Evolutionary conservation across 2,113 vertebrate species (phyloP), one percentile per base, ranked within the genome.

Genomic region (Brevimyrus niger): DNA sequence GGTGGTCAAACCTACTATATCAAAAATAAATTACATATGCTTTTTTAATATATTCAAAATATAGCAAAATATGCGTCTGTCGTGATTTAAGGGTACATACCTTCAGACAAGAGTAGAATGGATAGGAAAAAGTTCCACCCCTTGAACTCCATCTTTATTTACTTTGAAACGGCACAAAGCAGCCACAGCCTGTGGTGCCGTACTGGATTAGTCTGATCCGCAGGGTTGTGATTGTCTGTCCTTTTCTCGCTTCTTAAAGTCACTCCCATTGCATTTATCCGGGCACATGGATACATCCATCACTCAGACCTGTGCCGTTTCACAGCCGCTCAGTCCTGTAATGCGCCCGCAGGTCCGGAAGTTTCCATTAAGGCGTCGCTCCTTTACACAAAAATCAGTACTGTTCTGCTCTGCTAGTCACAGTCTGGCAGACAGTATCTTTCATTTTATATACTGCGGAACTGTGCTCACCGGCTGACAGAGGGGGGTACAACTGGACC

Each of bases 31-130:
- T 21, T 58, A 31, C 27, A 31, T 21, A 53, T 11, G n/a, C n/a
- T n/a, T 65, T 27, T 69, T 69, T 69, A 31, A 23, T 23, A 44
- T 23, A 23, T 38, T 82, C 38, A 82, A 44, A 82, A 21, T 42
- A 82, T 44, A 38, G 42, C n/a, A 13, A 69, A 13, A 69, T 82
- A 82, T 21, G 21, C 1, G 1, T 55, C 48, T 88, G 58, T 35
- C 87, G 44, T 89, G 92, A 92, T 89, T 0, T 6, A 89, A 87
- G 89, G 87, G 87, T 88, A 94, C 96, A 5, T 97, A 99, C 98
- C 97, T 95, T 97, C 95, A 93, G 93, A 96, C 87, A 97, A 94
- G 83, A 98, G 95, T 90, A 99, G 95, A 92, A 97, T 92, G 91
- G 95, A 92, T 90, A 98, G 90, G 93, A 97, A 94, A 92, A 96